Evolutionary conservation across 2,797 vertebrate species (phyloP), one percentile per base, ranked within the genome.

Genomic region (Discoglossus pictus): DNA sequence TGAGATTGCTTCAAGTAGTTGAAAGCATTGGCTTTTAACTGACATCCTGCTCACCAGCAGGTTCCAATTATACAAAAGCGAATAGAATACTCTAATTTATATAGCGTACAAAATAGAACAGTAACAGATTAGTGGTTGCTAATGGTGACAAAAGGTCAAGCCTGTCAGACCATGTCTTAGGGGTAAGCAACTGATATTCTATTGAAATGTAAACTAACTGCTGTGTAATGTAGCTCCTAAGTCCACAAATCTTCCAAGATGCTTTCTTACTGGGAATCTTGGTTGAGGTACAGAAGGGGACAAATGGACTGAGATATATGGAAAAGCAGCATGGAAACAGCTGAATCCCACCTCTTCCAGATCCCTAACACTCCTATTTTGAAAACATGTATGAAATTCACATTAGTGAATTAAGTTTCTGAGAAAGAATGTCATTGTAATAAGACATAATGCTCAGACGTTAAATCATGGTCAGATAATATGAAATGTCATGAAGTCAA

Each of bases 11-110:
- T 56, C 52, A 11, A 17, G 15, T 13, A 56, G 34, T 43, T 66
- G 53, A 61, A 68, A 60, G 27, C 12, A 16, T 21, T 21, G 23
- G 24, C 38, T 42, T 35, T 61, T n/a, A 68, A 25, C 13, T 48
- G 53, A 48, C 31, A 56, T 23, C 48, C 6, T 23, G 20, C 53
- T 56, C 42, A 47, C 42, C 34, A 58, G 53, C 31, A 27, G 7
- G n/a, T 12, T 58, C 42, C 23, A 11, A 36, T 15, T 20, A 66
- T 23, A 42, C 18, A 35, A 35, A 18, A 27, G 13, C 38, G 10
- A 59, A 43, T 60, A 47, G 9, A 42, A 50, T 53, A 47, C 10
- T 16, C n/a, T 34, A 35, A 23, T 61, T 51, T 47, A 60, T 12
- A 34, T 6, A 52, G 10, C 39, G 36, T 39, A 25, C 47, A 52